Evolutionary conservation across 2,113 vertebrate genomes (phyloP), one percentile per base, ranked within the genome.

Genomic region (Neofelis nebulosa): DNA sequence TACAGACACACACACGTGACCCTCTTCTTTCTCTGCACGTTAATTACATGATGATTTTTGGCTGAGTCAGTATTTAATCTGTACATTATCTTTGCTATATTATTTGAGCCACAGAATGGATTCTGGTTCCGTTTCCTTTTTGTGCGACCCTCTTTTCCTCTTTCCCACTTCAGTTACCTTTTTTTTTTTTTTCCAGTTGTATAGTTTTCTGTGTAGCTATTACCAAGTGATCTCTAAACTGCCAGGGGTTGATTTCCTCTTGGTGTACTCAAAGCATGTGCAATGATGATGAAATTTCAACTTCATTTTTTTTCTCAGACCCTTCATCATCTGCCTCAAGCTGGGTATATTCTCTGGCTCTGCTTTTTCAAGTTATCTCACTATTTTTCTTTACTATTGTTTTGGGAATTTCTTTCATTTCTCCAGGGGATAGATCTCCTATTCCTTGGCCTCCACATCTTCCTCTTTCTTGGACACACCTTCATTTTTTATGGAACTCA

Each of bases 61-160:
- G 9, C 18, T 71, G 18, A 74, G 48, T 92, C 79, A 41, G 2
- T 87, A 52, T 36, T 87, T 76, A 29, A 57, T 79, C 68, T 31
- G 4, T 29, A 19, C 2, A 31, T 38, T 74, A 55, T 29, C 87
- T 80, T 87, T n/a, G 50, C 41, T 82, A 4, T 50, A 2, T 50
- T 48, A 48, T 16, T 68, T 61, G 48, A 92, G 41, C 16, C 48
- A 31, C 55, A 50, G 38, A 23, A 31, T 48, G 5, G 57, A 33
- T 38, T 57, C n/a, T n/a, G 63, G 15, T 33, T 69, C 63, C 57
- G 29, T 95, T 84, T 94, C 41, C 73, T 90, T 96, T 91, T 85
- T n/a, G 5, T 2, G 13, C 76, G 21, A 69, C 13, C 31, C 15
- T 52, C 78, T 79, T n/a, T 79, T 68, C 50, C 11, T 74, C 23